Base-by-base conservation (phyloP, 2,888 invertebrate genomes). In the Conchocele bisecta region DNA sequence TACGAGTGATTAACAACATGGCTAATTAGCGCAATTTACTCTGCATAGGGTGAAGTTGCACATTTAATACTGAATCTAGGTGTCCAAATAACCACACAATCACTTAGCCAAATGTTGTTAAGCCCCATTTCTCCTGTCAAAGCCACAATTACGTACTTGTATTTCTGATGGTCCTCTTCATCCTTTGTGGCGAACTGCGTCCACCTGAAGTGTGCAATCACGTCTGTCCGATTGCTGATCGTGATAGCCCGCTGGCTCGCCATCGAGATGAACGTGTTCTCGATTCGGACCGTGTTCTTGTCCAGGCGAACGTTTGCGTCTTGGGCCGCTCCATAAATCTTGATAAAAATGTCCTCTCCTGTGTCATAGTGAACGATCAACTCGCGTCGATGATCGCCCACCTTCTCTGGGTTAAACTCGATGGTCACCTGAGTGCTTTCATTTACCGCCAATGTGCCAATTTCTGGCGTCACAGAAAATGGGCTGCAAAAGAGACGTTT, bases 221-320 rank as follows among this genome's bases (percentile, higher is more conserved):
- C 86, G 70, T 90, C 85, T 31, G 89, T 89, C 42, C 90, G 79
- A 79, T 91, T 91, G 75, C 78, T 79, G 46, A 91, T 86, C 33
- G 87, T 87, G 1, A 91, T 83, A 2, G 86, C 89, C 54, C 90
- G 83, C 77, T 91, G 89, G 79, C 89, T 91, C 56, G 89, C 89
- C 91, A 91, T 89, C 6, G 90, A 88, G 24, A 91, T 85, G 74
- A 85, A 91, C 1, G 91, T 91, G 79, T 88, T 90, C 63, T 91
- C 91, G 61, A 91, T 88, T 6, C 88, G 78, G 22, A 91, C 81
- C 4, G 90, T 86, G 70, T 86, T 89, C 75, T 90, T 91, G 74
- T 91, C 91, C 59, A 91, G 81, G 33, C 91, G 77, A 4, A 91
- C 89, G 60, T 88, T 87, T 20, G 87, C 84, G 81, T 91, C 90